phyloP scores from a whole-genome alignment of 2,888 invertebrate genomes.

The Drosophila kuntzei region DNA sequence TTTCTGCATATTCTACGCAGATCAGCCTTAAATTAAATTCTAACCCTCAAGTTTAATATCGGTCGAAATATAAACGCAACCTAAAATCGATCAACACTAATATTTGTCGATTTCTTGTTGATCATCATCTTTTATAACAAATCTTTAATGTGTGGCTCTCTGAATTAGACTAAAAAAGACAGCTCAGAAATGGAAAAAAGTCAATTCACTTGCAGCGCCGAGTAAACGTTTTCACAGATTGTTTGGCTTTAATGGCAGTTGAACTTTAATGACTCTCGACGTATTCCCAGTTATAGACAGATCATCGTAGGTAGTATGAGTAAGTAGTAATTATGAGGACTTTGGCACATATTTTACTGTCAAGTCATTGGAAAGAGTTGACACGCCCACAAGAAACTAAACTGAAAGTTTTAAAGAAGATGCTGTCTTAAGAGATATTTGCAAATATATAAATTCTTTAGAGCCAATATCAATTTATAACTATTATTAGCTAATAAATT shows the following conservation, averaged over 20 bases:
- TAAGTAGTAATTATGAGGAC: slow-evolving; percentile 13
- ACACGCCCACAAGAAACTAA: background rate
- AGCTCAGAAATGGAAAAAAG: background rate
- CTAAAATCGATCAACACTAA: too few relatives aligned
- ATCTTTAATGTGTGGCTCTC: slow-evolving; percentile 3
- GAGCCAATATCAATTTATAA: background rate
- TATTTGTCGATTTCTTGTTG: background rate
- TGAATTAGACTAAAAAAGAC: slow-evolving; percentile 3
- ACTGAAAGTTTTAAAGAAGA: background rate
- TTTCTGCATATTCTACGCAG: too few relatives aligned
- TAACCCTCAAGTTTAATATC: background rate
- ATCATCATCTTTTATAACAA: background rate
- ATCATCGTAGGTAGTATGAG: slow-evolving; percentile 13
- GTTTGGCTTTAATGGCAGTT: slow-evolving; percentile 23
- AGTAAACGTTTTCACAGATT: slow-evolving; percentile 10
- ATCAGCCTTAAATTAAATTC: too few relatives aligned
- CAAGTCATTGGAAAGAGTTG: slow-evolving; percentile 20
- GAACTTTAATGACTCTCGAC: slow-evolving; percentile 34
- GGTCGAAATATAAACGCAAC: background rate
- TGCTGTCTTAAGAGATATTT: background rate
- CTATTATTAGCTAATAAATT: slow-evolving; percentile 7
- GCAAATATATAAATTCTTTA: background rate
- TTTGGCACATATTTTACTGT: slow-evolving; percentile 37
- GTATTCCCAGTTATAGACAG: slow-evolving; percentile 1
- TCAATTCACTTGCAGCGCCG: background rate